Evolutionary conservation across 35 echinoderm and acorn worm species (phyloP), one percentile per base, ranked within the genome.

Genomic region (Strongylocentrotus purpuratus): DNA sequence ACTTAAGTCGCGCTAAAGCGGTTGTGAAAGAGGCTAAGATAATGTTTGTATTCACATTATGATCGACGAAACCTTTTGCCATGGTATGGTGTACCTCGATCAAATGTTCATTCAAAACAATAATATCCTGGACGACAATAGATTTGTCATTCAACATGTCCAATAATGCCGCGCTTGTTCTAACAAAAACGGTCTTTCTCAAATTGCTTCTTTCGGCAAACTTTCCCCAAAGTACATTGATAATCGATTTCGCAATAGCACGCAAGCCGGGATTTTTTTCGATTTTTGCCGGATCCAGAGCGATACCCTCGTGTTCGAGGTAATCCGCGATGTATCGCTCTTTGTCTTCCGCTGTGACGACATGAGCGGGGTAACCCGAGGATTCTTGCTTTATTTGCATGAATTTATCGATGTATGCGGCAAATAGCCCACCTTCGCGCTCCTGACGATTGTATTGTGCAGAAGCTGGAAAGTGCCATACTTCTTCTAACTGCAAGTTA

Each of bases 311-410:
- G 12, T 92, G 45, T 92, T 86, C 18, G 15, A 58, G 78, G 88
- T 97, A 98, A 0, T 95, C 45, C 33, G 87, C 14, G 92, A 98
- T 61, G 70, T 96, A 96, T 28, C 89, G 91, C 2, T 88, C 61
- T 31, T 93, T 95, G 59, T 94, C 94, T 31, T 61, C 33, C 33
- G 95, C 94, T 25, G 92, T 96, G 2, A 50, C 14, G 41, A 94
- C 94, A 96, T 86, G 95, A 14, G 33, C 32, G 13, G 97, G 97
- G 55, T 86, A 98, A 14, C 96, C 96, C 9, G 86, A 92, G 15
- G 94, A n/a, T 95, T 98, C 96, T 94, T 98, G 95, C 92, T 98
- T 98, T 5, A 98, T 7, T 45, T 96, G 94, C 32, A 98, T 70
- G 47, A 95, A 98, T 13, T 71, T 58, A 45, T 98, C 86, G 17